Base-by-base conservation (phyloP, 2,888 invertebrate genomes). In the Deroplatys truncata region DNA sequence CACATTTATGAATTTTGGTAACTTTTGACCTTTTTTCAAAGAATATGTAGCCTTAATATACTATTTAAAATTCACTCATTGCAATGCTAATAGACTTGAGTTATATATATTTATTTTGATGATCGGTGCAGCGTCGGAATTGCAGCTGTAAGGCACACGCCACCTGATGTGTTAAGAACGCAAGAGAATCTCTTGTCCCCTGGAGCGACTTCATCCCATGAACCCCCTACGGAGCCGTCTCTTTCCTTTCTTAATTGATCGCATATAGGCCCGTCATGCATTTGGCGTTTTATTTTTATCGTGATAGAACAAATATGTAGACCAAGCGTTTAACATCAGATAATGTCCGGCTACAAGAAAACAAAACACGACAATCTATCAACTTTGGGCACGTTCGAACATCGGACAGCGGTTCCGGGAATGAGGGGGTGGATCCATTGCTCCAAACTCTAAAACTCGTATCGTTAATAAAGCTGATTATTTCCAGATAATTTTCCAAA, bases 231-330 rank as follows among this genome's bases (percentile, higher is more conserved):
- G 15, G 56, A 29, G 83, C 82, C 56, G 28, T 83, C 88, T 88
- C 88, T 90, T 90, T 88, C 89, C 86, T 88, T 86, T 88, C 86
- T 90, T 90, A 90, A 90, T 90, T 90, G 90, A 90, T 90, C 90
- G 83, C 85, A 49, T 82, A 86, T 86, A 86, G 29, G 72, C 29
- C 86, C 29, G 86, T 86, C 86, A 86, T 85, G 85, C 85, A 25
- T 72, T 72, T 72, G 56, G 56, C 20, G 2, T 35, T 29, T 35
- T 84, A 84, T 84, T 84, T 84, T 29, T 31, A 84, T 28, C 29
- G 84, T 20, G 35, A 84, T 28, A 84, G 84, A 31, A 31, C 35
- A n/a, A 20, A 84, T 28, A 28, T 84, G 84, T 84, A 84, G 84
- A n/a, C 56, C 16, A 72, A 72, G 56, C 25, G 20, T 72, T 72